Conservation (phyloP, 2,113 vertebrate genomes). For the Stigmatopora nigra region DNA sequence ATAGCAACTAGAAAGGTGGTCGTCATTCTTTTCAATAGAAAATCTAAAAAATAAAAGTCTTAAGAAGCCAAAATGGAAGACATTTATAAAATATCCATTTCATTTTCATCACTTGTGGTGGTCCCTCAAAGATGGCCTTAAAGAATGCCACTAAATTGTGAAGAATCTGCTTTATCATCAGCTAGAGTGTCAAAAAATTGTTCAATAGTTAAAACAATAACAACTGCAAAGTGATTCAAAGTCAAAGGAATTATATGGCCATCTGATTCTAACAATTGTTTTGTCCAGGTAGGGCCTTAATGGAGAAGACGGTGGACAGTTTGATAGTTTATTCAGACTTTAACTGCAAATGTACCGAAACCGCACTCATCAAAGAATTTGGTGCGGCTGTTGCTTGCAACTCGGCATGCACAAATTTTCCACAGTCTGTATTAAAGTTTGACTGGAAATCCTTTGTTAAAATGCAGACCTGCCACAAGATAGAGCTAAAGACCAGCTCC, state of each 20-base stretch:
- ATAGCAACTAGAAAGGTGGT: no score
- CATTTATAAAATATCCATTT: no score
- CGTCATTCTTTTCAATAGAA: no score
- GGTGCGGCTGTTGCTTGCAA: not conserved
- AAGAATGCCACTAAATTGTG: no score
- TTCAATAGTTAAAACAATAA: not conserved
- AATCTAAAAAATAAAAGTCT: no score
- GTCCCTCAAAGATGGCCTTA: no score
- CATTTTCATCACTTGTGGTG: no score
- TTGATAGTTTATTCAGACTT: constrained; percentile 4
- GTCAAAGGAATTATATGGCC: not conserved
- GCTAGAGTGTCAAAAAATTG: not conserved
- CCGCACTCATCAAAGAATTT: not conserved
- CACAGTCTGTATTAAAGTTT: not conserved
- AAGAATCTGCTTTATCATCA: no score
- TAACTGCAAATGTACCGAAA: not conserved
- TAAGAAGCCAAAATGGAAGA: no score
- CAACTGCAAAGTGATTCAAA: not conserved
- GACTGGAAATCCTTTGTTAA: not conserved
- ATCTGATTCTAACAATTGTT: not conserved
- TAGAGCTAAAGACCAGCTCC: constrained; percentile 26
- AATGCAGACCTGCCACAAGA: constrained; percentile 32
- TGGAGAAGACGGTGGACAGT: not conserved
- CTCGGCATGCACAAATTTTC: not conserved
- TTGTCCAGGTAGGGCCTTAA: not conserved